Conservation (phyloP, 2,797 vertebrate species). For the Oophaga sylvatica region DNA sequence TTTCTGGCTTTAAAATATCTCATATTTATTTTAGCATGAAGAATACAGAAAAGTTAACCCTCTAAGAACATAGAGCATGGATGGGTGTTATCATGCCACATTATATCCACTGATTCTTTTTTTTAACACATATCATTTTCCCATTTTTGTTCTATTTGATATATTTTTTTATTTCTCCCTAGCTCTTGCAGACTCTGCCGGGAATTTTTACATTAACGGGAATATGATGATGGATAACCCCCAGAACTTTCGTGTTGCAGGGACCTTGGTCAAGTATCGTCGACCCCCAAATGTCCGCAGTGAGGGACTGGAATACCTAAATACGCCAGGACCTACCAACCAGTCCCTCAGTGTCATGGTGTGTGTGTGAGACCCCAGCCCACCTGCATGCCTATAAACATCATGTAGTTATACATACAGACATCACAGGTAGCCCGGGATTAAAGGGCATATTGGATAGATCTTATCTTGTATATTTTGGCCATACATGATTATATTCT, state of each 20-base stretch:
- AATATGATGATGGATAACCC: slow-evolving; percentile 87
- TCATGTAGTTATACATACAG: neutral
- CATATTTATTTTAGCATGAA: too few species aligned
- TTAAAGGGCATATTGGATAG: too few species aligned
- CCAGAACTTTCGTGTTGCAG: slow-evolving; percentile 87
- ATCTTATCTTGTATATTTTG: neutral
- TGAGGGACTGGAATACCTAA: slow-evolving; percentile 90
- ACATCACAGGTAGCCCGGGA: too few species aligned
- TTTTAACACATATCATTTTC: neutral
- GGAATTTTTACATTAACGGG: slow-evolving; percentile 89
- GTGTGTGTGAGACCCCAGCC: slow-evolving; percentile 64
- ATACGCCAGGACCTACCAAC: slow-evolving; percentile 86
- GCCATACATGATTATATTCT: neutral
- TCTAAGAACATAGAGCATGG: too few species aligned
- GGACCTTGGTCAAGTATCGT: slow-evolving; percentile 88
- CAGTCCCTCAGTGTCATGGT: slow-evolving; percentile 90
- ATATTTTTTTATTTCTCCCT: slow-evolving; percentile 28
- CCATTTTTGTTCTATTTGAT: neutral
- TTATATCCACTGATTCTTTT: neutral
- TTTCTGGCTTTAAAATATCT: too few species aligned
- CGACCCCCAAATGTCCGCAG: slow-evolving; percentile 79
- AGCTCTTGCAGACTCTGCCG: slow-evolving; percentile 87
- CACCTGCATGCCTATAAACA: neutral
- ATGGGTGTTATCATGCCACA: neutral
- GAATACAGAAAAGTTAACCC: too few species aligned